Evolutionary conservation across 2,888 invertebrate species (phyloP).

Genomic region (Lamproptera curius): DNA sequence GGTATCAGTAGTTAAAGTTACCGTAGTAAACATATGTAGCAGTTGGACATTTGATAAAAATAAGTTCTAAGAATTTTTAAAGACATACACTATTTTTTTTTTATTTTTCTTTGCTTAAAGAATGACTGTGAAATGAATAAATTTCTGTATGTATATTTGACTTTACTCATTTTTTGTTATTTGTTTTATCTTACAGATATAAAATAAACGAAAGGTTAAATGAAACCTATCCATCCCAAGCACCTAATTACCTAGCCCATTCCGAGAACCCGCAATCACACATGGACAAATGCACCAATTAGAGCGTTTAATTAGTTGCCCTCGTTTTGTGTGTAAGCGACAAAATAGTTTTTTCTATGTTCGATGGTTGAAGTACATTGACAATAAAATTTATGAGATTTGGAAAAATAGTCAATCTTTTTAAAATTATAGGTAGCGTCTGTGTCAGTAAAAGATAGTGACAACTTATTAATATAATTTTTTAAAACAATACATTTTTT

Average conservation of each 20-base stretch:
- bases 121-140: too few relatives aligned
- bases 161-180: too few relatives aligned
- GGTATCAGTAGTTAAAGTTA: too few relatives aligned
- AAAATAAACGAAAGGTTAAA: background rate
- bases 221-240: background rate
- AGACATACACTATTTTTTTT: too few relatives aligned
- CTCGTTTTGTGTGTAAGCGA: background rate
- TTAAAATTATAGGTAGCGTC: background rate
- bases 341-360: too few relatives aligned
- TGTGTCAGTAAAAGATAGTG: background rate
- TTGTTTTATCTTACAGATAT: too few relatives aligned
- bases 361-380: too few relatives aligned
- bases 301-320: constrained; percentile 68
- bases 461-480: background rate
- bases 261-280: constrained; percentile 66
- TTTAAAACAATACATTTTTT: background rate
- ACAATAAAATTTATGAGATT: background rate
- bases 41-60: too few relatives aligned
- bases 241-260: constrained; percentile 64
- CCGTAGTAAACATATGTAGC: too few relatives aligned
- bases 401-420: background rate
- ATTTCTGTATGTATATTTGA: too few relatives aligned
- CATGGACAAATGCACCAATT: constrained; percentile 68
- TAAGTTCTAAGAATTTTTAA: too few relatives aligned
- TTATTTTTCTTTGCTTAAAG: too few relatives aligned